phyloP scores from a whole-genome alignment of 2,888 invertebrate genomes.

The Papilio protenor region DNA sequence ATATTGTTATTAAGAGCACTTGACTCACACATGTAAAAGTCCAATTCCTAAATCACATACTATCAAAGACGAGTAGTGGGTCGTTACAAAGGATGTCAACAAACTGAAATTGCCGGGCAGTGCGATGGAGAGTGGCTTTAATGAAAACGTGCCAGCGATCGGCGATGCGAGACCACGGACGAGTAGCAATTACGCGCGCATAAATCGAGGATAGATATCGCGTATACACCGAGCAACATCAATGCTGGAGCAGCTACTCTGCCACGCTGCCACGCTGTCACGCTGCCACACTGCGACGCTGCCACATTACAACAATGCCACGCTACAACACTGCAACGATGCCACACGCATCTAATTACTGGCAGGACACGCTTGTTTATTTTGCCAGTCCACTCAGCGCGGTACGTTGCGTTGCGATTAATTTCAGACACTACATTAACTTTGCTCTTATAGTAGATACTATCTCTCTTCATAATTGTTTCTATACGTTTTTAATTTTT shows the following conservation, averaged over 20 bases:
- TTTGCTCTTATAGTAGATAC: background rate
- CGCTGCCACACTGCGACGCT: constrained; percentile 4
- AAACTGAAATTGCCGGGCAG: constrained; percentile 43
- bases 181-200: constrained; percentile 56
- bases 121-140: constrained; percentile 49
- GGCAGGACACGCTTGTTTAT: constrained; percentile 41
- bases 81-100: constrained; percentile 35
- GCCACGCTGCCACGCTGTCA: background rate
- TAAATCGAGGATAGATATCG: constrained; percentile 51
- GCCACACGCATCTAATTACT: constrained; percentile 45
- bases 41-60: constrained; percentile 1
- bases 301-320: background rate
- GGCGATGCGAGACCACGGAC: constrained; percentile 52
- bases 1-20: background rate
- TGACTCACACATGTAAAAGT: background rate
- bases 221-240: constrained; percentile 32
- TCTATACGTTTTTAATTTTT: background rate
- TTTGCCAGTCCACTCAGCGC: constrained; percentile 26
- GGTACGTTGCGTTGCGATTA: background rate
- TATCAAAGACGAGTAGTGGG: background rate
- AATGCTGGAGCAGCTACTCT: constrained; percentile 12
- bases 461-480: background rate
- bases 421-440: constrained; percentile 22
- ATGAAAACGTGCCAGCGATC: constrained; percentile 59
- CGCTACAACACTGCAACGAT: background rate